These are phyloP conservation scores for Pomacea canaliculata DNA, from an alignment of 2,888 invertebrate genomes.

Conservation along the genomic window DNA sequence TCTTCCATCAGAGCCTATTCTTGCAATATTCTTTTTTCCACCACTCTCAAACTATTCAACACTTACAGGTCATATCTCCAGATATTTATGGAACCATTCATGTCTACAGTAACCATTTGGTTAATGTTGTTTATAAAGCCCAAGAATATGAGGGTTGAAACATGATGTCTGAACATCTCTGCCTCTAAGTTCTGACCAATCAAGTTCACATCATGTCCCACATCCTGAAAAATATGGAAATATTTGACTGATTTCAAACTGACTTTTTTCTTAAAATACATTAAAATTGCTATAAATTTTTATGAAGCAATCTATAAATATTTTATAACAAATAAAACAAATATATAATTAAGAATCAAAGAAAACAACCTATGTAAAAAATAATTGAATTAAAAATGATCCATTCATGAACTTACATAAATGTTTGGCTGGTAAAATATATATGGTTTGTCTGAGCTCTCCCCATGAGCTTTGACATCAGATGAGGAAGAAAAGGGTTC, in stretches of 20 bases:
- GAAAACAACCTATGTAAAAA: no score
- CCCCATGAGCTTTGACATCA: constrained; percentile 30
- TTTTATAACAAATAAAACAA: no score
- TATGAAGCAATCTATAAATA: no score
- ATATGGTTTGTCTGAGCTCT: constrained; percentile 36
- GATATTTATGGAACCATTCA: constrained; percentile 52
- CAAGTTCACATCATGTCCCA: constrained; percentile 41
- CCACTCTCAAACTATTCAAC: no score
- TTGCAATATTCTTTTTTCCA: no score
- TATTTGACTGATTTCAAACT: neutral
- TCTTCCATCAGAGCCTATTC: no score
- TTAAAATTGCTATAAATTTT: no score
- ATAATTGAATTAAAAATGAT: no score
- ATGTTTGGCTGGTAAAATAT: constrained; percentile 42
- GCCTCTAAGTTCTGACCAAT: constrained; percentile 53
- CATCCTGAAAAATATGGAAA: constrained; percentile 32
- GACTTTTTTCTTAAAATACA: no score
- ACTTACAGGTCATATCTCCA: constrained; percentile 59
- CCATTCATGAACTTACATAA: constrained; percentile 26
- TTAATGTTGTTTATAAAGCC: constrained; percentile 54
- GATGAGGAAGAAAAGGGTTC: constrained; percentile 33
- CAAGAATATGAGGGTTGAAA: constrained; percentile 47
- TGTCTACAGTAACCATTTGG: constrained; percentile 57
- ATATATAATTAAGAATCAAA: no score
- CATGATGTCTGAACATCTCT: constrained; percentile 56